Evolutionary conservation across 2,113 vertebrate species (phyloP).

Genomic region (Lota lota): DNA sequence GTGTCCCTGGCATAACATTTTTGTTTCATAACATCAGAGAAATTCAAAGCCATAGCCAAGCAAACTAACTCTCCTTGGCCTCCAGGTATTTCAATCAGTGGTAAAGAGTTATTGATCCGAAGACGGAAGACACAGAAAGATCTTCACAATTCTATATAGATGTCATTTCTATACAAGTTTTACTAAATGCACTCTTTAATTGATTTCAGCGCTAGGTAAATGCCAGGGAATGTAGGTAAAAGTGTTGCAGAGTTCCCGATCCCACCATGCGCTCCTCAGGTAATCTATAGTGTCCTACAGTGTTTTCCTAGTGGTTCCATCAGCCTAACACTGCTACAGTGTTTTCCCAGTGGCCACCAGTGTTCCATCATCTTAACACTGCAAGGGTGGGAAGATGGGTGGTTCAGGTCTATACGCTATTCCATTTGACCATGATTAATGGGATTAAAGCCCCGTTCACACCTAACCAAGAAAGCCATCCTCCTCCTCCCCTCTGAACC

Average conservation of each 20-base stretch:
- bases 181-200: conserved; percentile 29
- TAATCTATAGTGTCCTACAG: neutral
- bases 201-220: conserved; percentile 9
- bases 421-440: conserved; percentile 27
- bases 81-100: too few species aligned
- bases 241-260: neutral
- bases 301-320: neutral
- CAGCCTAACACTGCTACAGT: neutral
- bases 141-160: neutral
- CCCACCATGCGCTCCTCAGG: neutral
- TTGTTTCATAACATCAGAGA: too few species aligned
- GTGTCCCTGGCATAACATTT: too few species aligned
- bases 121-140: neutral
- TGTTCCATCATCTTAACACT: conserved; percentile 5
- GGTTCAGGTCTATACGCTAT: conserved; percentile 5
- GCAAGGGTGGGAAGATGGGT: neutral
- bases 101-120: neutral
- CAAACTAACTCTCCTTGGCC: too few species aligned
- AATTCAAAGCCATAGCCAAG: too few species aligned
- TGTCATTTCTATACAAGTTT: conserved; percentile 8
- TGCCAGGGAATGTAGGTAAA: neutral
- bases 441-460: conserved; percentile 18
- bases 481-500: too few species aligned
- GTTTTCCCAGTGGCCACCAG: neutral
- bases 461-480: neutral